Evolutionary conservation across 2,797 vertebrate species (phyloP), one percentile per base, ranked within the genome.

Genomic region (Moxostoma hubbsi): DNA sequence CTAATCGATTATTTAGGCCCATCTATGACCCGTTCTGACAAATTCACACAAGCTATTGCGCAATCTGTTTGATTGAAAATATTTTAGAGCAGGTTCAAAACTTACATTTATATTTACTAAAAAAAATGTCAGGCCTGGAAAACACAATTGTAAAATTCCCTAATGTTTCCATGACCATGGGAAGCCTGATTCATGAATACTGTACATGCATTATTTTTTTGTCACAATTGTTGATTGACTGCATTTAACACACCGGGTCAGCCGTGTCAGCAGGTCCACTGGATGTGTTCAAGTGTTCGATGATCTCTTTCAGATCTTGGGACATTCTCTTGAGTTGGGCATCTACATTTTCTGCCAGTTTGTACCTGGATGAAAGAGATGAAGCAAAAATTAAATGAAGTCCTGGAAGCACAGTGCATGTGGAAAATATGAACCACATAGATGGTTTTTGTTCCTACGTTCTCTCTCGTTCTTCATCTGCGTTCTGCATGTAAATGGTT

Each of bases 401-500:
- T 13, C 16, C 36, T 64, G 62, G 13, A 43, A 62, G 6, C 15
- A 9, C 24, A 6, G 11, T 13, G 12, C 15, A 18, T 11, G 59
- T 43, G 43, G 8, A 15, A 36, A 64, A 36, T 8, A 6, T 45
- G 0, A 13, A n/a, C 18, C 45, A 24, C 0, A 62, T 16, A 18
- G 36, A 55, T 18, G 2, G 63, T 6, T 6, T 47, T 5, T 16
- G 5, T 24, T 18, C 88, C 83, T 92, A 96, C 81, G 98, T 99
- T 85, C 95, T 94, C 83, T 99, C 97, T 0, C 97, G 94, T 51
- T 99, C 98, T 87, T 99, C 98, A 0, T 99, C 97, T 0, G 97
- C 97, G 0, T 98, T 98, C 90, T 99, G 98, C 93, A 98, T 93
- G 90, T 98, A 98, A 86, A 98, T 97, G 73, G 97, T 97, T 24